Evolutionary conservation across 2,113 vertebrate genomes (phyloP).

Genomic region (Chiloscyllium plagiosum): DNA sequence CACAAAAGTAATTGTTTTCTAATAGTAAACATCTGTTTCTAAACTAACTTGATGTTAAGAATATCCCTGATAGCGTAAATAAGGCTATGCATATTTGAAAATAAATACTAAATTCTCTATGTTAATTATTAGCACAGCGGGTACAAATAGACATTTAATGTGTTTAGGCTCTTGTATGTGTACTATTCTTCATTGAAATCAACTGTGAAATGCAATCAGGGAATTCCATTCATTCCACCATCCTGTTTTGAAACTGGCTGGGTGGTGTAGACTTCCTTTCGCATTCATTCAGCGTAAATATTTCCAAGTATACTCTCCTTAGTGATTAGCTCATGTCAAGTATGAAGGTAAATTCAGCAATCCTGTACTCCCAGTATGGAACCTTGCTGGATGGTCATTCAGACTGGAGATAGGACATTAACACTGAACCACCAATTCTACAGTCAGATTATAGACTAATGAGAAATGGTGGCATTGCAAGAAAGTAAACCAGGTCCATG

Average conservation of each 20-base stretch:
- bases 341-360: not conserved
- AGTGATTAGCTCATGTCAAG: not conserved
- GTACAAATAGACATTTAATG: not conserved
- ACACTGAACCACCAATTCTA: not conserved
- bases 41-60: not conserved
- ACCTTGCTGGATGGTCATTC: not conserved
- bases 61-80: not conserved
- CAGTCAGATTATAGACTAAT: not conserved
- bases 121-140: not conserved
- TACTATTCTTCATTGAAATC: not conserved
- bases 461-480: not conserved
- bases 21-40: not conserved
- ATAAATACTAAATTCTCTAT: not conserved
- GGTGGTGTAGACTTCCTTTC: not conserved
- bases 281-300: not conserved
- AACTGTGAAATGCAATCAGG: not conserved
- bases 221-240: not conserved
- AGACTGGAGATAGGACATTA: not conserved
- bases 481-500: not conserved
- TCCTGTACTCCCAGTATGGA: not conserved
- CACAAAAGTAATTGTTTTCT: not conserved
- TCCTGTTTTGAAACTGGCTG: not conserved
- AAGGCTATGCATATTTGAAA: not conserved
- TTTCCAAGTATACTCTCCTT: not conserved
- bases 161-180: not conserved